phyloP scores from a whole-genome alignment of 2,113 vertebrate species.

The Elanoides forficatus region DNA sequence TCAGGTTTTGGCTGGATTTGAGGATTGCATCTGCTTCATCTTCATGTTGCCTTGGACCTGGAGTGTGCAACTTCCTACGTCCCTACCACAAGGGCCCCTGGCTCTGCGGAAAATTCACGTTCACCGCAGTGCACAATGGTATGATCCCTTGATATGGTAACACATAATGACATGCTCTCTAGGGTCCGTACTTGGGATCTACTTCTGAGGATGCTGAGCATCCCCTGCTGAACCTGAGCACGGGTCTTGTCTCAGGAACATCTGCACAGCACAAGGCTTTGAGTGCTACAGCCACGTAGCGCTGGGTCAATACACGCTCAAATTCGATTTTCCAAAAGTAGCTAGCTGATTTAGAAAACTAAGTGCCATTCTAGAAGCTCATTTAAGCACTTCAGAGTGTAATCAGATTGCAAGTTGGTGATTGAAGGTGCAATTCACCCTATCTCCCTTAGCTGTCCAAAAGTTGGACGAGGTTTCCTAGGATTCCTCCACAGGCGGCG shows the following conservation, averaged over 20 bases:
- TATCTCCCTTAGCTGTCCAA: not conserved
- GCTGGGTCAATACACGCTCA: not conserved
- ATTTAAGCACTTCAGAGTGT: not conserved
- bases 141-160: accelerated
- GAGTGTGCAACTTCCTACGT: accelerated
- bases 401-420: not conserved
- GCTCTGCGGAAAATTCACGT: not conserved
- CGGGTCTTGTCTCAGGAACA: not conserved
- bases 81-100: not conserved
- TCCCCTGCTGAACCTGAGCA: not conserved
- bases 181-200: not conserved
- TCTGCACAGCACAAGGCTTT: not conserved
- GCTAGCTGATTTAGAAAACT: not conserved
- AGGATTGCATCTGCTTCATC: not conserved
- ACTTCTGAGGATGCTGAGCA: not conserved
- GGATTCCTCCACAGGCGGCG: not conserved
- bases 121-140: not conserved
- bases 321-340: not conserved
- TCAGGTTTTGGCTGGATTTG: not conserved
- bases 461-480: not conserved
- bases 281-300: not conserved
- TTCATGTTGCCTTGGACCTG: not conserved
- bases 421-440: not conserved
- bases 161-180: not conserved
- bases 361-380: not conserved